These are phyloP conservation scores for Chironomus riparius DNA, from an alignment of 2,888 invertebrate species.

Conservation along the genomic window DNA sequence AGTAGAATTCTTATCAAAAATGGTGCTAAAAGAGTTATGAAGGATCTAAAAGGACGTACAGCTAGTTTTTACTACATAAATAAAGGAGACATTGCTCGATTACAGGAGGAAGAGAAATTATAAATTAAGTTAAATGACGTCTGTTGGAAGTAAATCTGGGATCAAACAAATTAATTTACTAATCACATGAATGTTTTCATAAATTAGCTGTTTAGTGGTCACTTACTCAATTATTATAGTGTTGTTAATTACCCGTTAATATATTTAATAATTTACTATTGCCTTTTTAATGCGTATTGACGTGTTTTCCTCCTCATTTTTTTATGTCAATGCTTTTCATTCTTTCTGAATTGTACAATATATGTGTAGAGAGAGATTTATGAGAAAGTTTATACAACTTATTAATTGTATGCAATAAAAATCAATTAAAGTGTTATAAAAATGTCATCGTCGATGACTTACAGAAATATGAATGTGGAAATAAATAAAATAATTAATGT, in stretches of 20 bases:
- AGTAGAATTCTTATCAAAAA: constrained; percentile 72
- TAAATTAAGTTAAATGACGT: not conserved
- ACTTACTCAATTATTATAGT: not conserved
- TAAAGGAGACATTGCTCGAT: constrained; percentile 73
- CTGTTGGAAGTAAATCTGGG: not conserved
- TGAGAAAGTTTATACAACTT: too few species aligned
- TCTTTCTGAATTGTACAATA: too few species aligned
- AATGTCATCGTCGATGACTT: too few species aligned
- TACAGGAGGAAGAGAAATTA: constrained; percentile 72
- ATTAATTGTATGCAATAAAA: too few species aligned
- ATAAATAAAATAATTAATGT: not conserved
- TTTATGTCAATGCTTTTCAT: too few species aligned
- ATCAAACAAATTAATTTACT: not conserved
- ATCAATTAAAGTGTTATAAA: too few species aligned
- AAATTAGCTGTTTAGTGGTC: not conserved
- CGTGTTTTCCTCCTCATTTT: too few species aligned
- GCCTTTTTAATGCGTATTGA: too few species aligned
- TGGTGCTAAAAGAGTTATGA: constrained; percentile 72
- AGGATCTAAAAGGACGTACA: constrained; percentile 81
- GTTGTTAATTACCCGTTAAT: not conserved
- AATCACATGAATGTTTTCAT: not conserved
- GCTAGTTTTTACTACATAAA: constrained; percentile 90
- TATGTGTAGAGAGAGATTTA: too few species aligned
- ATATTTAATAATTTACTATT: too few species aligned
- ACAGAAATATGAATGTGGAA: too few species aligned